Conservation (phyloP, 1,140 invertebrate species). For the Pogonognathellus flavescens region DNA sequence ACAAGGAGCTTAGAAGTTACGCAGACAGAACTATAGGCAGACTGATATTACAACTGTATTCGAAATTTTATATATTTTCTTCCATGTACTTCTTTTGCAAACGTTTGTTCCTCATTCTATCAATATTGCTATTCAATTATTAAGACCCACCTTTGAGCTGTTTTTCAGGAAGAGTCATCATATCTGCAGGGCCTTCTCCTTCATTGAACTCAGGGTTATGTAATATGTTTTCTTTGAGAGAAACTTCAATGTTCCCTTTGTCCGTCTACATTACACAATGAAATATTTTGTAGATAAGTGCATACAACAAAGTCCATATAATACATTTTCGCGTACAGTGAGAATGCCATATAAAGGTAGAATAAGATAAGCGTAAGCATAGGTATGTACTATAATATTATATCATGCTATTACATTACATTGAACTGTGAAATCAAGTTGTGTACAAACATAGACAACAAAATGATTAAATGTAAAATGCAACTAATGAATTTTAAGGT, state of each 20-base stretch:
- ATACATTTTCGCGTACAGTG: no score
- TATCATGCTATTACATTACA: no score
- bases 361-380: no score
- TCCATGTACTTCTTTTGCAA: background rate
- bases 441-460: no score
- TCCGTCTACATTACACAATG: background rate
- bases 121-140: background rate
- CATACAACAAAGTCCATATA: no score
- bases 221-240: background rate
- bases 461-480: no score
- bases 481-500: no score
- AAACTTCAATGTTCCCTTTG: no score
- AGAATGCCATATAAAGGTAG: no score
- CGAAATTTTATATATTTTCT: background rate
- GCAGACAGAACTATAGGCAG: background rate
- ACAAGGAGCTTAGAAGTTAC: no score
- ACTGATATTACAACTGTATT: background rate
- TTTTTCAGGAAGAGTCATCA: conserved; percentile 8
- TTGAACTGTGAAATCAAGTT: no score
- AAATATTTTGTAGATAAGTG: background rate
- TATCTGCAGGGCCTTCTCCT: conserved; percentile 53
- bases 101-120: background rate
- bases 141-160: background rate
- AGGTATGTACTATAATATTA: no score
- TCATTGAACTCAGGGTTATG: conserved; percentile 46